Base-by-base conservation (phyloP, 1,140 invertebrate genomes). In the Drusus annulatus region DNA sequence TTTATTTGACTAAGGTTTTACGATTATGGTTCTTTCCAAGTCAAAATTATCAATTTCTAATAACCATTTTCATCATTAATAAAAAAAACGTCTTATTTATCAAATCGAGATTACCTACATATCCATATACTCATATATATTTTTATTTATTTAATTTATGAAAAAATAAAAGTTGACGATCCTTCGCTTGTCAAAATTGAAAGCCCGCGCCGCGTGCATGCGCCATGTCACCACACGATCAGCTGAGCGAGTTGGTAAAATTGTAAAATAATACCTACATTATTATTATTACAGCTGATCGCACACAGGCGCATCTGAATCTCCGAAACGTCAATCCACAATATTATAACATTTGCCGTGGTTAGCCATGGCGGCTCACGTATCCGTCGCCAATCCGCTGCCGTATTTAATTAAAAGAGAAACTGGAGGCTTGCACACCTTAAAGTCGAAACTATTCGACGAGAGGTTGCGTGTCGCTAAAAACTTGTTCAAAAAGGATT, bases 401-500 rank as follows among this genome's bases (percentile, higher is more conserved):
- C 84, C 86, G 28, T 92, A 89, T 82, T 73, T 91, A 28, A 65
- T 91, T n/a, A 85, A 87, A 13, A 87, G 91, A 84, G 89, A 91
- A 84, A 60, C 60, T 17, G 77, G 77, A 71, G 68, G 73, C 28
- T n/a, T 73, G 31, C 56, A 51, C 19, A 36, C 28, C 16, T 58
- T 79, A 25, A 79, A 73, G 31, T 45, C 65, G 8, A 71, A 73
- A 79, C 89, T 95, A 36, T 92, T 94, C 82, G 90, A 91, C 81
- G 91, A 93, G 69, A 91, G 94, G 71, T 88, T 95, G 54, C 87
- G 89, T 28, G 88, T 88, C 63, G 93, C 94, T 1, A 92, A 92
- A 85, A 95, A 94, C 88, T 91, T 98, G 17, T 97, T 94, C 87
- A 92, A 94, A 73, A 95, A 95, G 84, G 95, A 98, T 91, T 90